phyloP scores from a whole-genome alignment of 2,113 vertebrate genomes.

The Sardina pilchardus region DNA sequence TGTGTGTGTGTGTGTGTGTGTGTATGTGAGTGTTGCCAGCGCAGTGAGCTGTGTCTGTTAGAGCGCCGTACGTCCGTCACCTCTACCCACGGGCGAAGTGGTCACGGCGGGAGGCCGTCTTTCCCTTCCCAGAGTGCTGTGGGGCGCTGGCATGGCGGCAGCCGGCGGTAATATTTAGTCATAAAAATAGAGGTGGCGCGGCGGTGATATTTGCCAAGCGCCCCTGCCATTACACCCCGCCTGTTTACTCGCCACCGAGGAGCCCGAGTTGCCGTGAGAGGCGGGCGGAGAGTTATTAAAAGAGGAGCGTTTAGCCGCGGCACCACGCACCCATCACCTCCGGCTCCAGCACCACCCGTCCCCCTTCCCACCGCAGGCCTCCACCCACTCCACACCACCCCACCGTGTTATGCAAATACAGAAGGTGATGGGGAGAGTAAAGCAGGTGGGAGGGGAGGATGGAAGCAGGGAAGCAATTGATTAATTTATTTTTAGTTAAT shows the following conservation, averaged over 20 bases:
- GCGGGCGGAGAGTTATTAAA: constrained; percentile 68
- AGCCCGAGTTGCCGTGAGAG: constrained; percentile 61
- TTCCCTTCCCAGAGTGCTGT: neutral
- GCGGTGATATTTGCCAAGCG: constrained; percentile 73
- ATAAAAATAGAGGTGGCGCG: constrained; percentile 75
- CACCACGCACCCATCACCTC: constrained; percentile 51
- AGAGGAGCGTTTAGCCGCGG: constrained; percentile 66
- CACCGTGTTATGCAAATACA: constrained; percentile 70
- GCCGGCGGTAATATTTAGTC: constrained; percentile 50
- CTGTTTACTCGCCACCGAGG: constrained; percentile 67
- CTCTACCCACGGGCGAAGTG: neutral
- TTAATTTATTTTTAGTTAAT: neutral
- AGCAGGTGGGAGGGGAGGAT: constrained; percentile 44
- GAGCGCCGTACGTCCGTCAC: neutral
- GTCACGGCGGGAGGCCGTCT: neutral
- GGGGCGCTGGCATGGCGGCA: neutral
- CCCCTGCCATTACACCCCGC: constrained; percentile 64
- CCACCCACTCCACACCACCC: constrained; percentile 56
- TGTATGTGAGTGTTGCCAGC: neutral
- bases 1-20: constrained; percentile 17
- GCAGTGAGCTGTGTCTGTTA: neutral
- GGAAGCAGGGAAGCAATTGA: constrained; percentile 29
- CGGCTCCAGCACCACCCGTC: neutral
- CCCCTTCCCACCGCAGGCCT: constrained; percentile 23
- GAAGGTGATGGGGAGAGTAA: constrained; percentile 44